Base-by-base conservation (phyloP, 2,797 vertebrate species). In the Cephalopachus bancanus region DNA sequence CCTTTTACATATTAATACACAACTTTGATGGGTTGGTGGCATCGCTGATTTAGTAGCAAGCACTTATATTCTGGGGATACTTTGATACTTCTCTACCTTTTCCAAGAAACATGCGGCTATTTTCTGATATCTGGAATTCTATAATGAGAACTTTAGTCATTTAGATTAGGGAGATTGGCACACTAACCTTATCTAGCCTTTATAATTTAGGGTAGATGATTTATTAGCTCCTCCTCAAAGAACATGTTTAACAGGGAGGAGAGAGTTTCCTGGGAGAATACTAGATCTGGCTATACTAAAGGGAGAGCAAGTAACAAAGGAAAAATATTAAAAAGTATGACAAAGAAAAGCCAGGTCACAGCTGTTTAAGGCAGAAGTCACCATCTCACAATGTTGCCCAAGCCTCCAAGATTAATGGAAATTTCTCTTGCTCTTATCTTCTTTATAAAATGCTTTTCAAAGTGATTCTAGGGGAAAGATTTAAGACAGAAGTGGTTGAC, bases 201-300 rank as follows among this genome's bases (percentile, higher is more conserved):
- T 83, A n/a, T 60, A 74, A 17, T 51, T 83, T 2, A 76, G 28
- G 19, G 8, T 78, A 76, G 92, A 86, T 74, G 8, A 49, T 62
- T 91, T 85, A 91, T 71, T 57, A 78, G 33, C 69, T 91, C 49
- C 51, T 90, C 95, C 64, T 92, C n/a, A 81, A 92, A 96, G 57
- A 84, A 93, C 22, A 78, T 67, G 24, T 60, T 83, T 89, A 83
- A 76, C 80, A 30, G 20, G 15, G 30, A 7, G 8, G 10, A 16
- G 53, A 10, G 20, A 24, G 17, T 67, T 93, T 90, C 33, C 71
- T 93, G 59, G 22, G 30, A 79, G 11, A 83, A 49, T 15, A 62
- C 8, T 80, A 79, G 17, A n/a, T 69, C 89, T 59, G 75, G 64
- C 33, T 81, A 4, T 80, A 55, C 33, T 81, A 65, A 64, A 89